phyloP scores from a whole-genome alignment of 92 coral and sea anemone genomes.

The Desmophyllum pertusum region DNA sequence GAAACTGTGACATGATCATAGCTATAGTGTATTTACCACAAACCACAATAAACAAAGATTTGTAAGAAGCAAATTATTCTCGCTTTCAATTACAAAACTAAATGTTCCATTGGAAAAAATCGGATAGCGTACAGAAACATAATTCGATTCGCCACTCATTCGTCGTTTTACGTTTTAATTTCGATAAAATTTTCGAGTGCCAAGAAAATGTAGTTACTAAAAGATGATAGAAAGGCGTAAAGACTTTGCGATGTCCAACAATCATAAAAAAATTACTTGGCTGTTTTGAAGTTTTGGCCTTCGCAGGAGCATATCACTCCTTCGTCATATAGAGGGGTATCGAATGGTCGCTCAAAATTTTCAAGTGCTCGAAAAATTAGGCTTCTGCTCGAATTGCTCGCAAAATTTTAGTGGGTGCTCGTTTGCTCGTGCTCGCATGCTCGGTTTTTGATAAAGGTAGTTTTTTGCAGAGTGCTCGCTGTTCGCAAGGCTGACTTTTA shows the following conservation, averaged over 20 bases:
- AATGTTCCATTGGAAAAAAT: not conserved
- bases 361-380: no score
- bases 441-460: no score
- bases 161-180: not conserved
- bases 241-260: not conserved
- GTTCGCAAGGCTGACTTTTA: no score
- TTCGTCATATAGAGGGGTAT: no score
- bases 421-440: no score
- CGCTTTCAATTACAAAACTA: not conserved
- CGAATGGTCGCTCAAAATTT: no score
- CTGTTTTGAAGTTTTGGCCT: not conserved
- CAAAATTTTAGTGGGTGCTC: no score
- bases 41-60: not conserved
- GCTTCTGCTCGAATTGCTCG: no score
- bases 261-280: not conserved
- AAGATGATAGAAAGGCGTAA: not conserved
- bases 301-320: no score
- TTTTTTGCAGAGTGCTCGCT: no score
- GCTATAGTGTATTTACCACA: no score
- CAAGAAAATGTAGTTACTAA: not conserved
- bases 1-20: not conserved
- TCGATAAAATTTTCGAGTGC: not conserved
- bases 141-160: not conserved
- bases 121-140: not conserved
- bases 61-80: conserved; percentile 1